These are phyloP conservation scores for Desmophyllum pertusum DNA, from an alignment of 92 coral and sea anemone genomes.

Conservation along the genomic window DNA sequence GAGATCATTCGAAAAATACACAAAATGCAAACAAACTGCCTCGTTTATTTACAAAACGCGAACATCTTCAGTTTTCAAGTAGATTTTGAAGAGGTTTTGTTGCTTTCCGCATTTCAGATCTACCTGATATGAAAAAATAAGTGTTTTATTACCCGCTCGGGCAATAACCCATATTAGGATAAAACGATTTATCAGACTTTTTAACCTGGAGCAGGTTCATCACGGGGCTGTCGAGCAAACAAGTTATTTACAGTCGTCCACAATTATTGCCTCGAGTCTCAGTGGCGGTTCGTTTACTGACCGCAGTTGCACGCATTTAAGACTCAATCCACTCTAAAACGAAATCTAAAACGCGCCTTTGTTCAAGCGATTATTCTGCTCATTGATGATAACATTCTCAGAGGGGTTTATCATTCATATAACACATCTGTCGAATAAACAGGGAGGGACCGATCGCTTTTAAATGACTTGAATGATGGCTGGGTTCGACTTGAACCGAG, in stretches of 20 bases:
- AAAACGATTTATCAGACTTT: neutral
- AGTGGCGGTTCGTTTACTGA: conserved; percentile 6
- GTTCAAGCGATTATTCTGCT: conserved; percentile 1
- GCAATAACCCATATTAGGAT: neutral
- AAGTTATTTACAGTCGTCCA: conserved; percentile 18
- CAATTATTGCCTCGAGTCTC: neutral
- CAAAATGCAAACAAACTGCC: conserved; percentile 29
- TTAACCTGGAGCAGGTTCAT: neutral
- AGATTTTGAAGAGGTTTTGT: conserved; percentile 17
- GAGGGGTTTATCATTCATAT: conserved; percentile 23
- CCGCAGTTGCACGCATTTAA: neutral
- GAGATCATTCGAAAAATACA: conserved; percentile 9
- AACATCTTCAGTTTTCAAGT: conserved; percentile 17
- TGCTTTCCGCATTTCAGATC: neutral
- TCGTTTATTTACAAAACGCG: conserved; percentile 42
- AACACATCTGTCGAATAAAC: conserved; percentile 15
- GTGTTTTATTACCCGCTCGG: conserved; percentile 7
- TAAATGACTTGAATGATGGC: conserved; percentile 25
- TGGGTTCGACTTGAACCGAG: neutral
- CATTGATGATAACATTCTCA: conserved; percentile 20
- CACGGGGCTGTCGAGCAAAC: conserved; percentile 11
- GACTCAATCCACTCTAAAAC: no score
- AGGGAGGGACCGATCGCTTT: conserved; percentile 17
- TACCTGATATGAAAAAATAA: neutral
- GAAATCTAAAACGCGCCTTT: neutral